Percentiles rank a stretch among this genome's conserved stretches.
These are phyloP conservation scores for Nilaparvata lugens DNA, from an alignment of 1,140 invertebrate genomes.

Conservation along the genomic window DNA sequence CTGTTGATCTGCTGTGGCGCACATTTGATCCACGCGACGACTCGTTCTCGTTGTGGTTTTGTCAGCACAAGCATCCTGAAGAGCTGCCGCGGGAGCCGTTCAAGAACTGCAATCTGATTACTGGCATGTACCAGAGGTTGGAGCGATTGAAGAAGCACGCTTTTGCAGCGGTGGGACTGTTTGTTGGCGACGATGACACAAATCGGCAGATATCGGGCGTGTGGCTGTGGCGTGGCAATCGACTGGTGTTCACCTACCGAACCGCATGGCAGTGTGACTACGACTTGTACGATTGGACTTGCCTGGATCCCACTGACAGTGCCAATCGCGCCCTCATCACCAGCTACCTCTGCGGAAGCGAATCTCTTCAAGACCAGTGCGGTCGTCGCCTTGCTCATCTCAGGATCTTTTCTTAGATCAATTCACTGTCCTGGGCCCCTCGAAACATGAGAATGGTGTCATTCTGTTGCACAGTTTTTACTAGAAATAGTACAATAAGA, in stretches of 20 bases:
- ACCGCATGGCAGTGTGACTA: conserved; percentile 55
- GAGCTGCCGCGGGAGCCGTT: conserved; percentile 46
- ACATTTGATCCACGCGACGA: conserved; percentile 53
- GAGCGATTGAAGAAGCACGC: conserved; percentile 60
- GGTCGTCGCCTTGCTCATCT: too few relatives aligned
- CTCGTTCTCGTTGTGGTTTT: conserved; percentile 53
- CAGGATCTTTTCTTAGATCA: too few relatives aligned
- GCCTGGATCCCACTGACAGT: conserved; percentile 45
- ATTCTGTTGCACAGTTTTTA: too few relatives aligned
- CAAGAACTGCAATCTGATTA: conserved; percentile 60
- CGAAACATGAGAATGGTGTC: too few relatives aligned
- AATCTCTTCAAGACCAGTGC: conserved; percentile 38
- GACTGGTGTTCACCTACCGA: conserved; percentile 48
- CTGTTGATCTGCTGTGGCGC: conserved; percentile 61
- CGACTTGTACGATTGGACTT: conserved; percentile 56
- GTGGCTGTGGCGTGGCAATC: conserved; percentile 56
- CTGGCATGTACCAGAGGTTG: conserved; percentile 58
- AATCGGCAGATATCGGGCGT: conserved; percentile 53
- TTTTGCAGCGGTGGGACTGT: conserved; percentile 52
- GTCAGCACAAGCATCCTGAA: conserved; percentile 54
- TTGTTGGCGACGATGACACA: conserved; percentile 45
- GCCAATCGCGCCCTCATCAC: conserved; percentile 50
- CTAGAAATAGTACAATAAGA: too few relatives aligned
- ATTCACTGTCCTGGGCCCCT: too few relatives aligned
- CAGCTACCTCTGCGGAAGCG: conserved; percentile 52